Base-by-base conservation (phyloP, 2,113 vertebrate species). In the Rhinopomastus cyanomelas region DNA sequence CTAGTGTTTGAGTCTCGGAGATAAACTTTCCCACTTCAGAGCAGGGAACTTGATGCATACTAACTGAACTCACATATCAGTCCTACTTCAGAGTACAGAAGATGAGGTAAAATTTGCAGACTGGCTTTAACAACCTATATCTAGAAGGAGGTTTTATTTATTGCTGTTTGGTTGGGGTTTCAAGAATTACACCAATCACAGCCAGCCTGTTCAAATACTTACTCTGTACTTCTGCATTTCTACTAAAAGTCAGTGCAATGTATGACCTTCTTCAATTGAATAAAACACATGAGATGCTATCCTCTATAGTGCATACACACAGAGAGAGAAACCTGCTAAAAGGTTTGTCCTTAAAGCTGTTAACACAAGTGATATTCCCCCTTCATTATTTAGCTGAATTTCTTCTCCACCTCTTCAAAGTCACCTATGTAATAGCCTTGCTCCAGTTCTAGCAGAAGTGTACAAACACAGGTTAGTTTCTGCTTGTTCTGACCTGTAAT, bases 161-260 rank as follows among this genome's bases (percentile, higher is more conserved):
- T 36, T 39, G 2, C 8, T 37, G 39, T 46, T 21, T 8, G 3
- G 27, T 26, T 37, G 16, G 16, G 23, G 4, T 0, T 4, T 49
- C 5, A 48, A 79, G 6, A 8, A 11, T 39, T 66, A 66, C 13
- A 57, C 16, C 36, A 56, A 39, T 3, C 39, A 71, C 10, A 67
- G 30, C 2, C 5, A 76, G 3, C 8, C 12, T 53, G 22, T 23
- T 48, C 14, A 67, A 49, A 72, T 30, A 14, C 10, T 57, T 37
- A 60, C 8, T 32, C 2, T 8, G 5, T n/a, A 29, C n/a, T 39
- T 27, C 21, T 27, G 13, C 10, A 23, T 11, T 84, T 30, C 36
- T 53, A 53, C 64, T 32, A 20, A 51, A 71, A n/a, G 5, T 21
- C 9, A 64, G 29, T 48, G 22, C 48, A 57, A 59, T 16, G 20